phyloP scores from a whole-genome alignment of 1,140 invertebrate genomes.

The Mizuhopecten yessoensis region DNA sequence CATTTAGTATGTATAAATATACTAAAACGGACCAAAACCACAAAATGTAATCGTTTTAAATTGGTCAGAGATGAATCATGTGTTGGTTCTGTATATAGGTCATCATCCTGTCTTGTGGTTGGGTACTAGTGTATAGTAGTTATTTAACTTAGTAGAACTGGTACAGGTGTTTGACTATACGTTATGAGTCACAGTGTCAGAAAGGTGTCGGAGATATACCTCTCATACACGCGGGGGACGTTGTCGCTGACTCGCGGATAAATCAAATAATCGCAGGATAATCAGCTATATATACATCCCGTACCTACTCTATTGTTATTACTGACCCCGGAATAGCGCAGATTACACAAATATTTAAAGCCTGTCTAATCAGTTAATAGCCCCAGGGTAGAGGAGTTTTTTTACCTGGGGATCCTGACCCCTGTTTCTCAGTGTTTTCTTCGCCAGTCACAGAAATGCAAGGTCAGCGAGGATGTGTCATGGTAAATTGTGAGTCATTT shows the following conservation, averaged over 20 bases:
- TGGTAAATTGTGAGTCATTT: constrained; percentile 18
- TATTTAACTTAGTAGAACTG: not conserved
- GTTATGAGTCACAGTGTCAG: not conserved
- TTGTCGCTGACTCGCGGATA: no score
- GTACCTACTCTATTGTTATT: not conserved
- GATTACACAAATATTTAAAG: constrained; percentile 35
- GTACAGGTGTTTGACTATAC: not conserved
- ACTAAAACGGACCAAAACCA: not conserved
- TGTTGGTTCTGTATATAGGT: constrained; percentile 2
- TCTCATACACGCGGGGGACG: no score
- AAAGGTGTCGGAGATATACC: not conserved
- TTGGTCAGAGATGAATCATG: not conserved
- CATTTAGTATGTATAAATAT: not conserved
- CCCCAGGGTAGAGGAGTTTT: not conserved
- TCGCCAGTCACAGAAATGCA: constrained; percentile 4
- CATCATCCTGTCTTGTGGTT: not conserved
- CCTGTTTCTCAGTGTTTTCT: not conserved
- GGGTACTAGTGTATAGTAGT: not conserved
- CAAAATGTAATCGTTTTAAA: constrained; percentile 28
- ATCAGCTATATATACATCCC: not conserved
- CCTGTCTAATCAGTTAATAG: not conserved
- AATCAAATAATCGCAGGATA: no score
- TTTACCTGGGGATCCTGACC: not conserved
- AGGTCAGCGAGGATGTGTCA: constrained; percentile 19
- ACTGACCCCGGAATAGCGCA: not conserved